Conservation (phyloP, 1,140 invertebrate genomes). For the Leptopilina clavipes region DNA sequence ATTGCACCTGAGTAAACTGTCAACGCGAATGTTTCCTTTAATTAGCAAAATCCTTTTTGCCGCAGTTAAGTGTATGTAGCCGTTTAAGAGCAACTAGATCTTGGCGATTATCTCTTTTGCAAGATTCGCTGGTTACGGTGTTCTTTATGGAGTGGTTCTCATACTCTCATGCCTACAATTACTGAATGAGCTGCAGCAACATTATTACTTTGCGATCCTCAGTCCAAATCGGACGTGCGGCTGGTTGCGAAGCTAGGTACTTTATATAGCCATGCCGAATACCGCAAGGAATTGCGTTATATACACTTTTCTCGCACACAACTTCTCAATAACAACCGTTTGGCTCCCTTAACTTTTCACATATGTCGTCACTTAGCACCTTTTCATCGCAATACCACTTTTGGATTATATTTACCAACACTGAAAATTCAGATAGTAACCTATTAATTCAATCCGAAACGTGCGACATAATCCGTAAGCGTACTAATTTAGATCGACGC, state of each 20-base stretch:
- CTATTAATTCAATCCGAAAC: not conserved
- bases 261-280: slow-evolving; percentile 32
- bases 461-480: slow-evolving; percentile 23
- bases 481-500: slow-evolving; percentile 8
- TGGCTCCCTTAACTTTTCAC: slow-evolving; percentile 20
- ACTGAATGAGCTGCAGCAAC: slow-evolving; percentile 31
- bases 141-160: slow-evolving; percentile 34
- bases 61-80: slow-evolving; percentile 21
- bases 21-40: slow-evolving; percentile 14
- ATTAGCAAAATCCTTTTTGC: slow-evolving; percentile 22
- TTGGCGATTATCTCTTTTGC: slow-evolving; percentile 34
- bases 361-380: slow-evolving; percentile 9
- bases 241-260: slow-evolving; percentile 30
- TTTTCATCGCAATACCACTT: no score
- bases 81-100: slow-evolving; percentile 34
- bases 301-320: slow-evolving; percentile 5
- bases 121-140: slow-evolving; percentile 33
- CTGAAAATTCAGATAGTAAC: not conserved
- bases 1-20: slow-evolving; percentile 27
- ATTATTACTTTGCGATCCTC: slow-evolving; percentile 27
- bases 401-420: no score
- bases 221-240: slow-evolving; percentile 33
- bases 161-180: slow-evolving; percentile 34
- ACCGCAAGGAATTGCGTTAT: slow-evolving; percentile 33
- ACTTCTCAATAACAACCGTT: not conserved